Conservation (phyloP, 2,113 vertebrate genomes). For the Corythoichthys intestinalis region DNA sequence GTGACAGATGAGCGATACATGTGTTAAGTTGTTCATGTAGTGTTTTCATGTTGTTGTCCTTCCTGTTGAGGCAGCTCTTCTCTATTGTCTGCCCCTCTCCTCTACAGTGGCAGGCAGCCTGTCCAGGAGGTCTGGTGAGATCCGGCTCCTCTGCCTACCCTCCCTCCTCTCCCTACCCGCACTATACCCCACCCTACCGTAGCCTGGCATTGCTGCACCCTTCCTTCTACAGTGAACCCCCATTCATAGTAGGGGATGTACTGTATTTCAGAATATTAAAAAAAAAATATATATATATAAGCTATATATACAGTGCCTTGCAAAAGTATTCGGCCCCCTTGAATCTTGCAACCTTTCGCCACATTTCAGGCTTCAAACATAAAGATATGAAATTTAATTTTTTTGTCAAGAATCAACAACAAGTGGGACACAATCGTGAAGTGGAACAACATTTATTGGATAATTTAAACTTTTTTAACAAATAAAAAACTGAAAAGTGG, state of each 20-base stretch:
- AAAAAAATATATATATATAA: no score
- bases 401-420: no score
- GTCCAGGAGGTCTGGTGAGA: constrained; percentile 95
- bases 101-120: constrained; percentile 88
- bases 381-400: no score
- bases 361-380: no score
- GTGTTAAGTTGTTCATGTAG: constrained; percentile 16
- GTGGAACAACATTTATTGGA: no score
- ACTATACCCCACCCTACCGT: not conserved
- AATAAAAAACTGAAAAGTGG: no score
- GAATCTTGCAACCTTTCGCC: no score
- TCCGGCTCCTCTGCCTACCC: constrained; percentile 65
- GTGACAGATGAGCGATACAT: not conserved
- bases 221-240: not conserved
- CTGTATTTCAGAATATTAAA: not conserved
- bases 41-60: constrained; percentile 26
- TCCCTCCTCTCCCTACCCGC: not conserved
- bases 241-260: not conserved
- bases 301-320: no score
- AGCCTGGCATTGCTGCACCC: constrained; percentile 20
- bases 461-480: no score
- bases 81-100: constrained; percentile 84
- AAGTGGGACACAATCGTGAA: no score
- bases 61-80: constrained; percentile 56
- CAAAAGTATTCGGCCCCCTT: no score